phyloP scores from a whole-genome alignment of 2,888 invertebrate genomes.

The Pachydiplax longipennis region DNA sequence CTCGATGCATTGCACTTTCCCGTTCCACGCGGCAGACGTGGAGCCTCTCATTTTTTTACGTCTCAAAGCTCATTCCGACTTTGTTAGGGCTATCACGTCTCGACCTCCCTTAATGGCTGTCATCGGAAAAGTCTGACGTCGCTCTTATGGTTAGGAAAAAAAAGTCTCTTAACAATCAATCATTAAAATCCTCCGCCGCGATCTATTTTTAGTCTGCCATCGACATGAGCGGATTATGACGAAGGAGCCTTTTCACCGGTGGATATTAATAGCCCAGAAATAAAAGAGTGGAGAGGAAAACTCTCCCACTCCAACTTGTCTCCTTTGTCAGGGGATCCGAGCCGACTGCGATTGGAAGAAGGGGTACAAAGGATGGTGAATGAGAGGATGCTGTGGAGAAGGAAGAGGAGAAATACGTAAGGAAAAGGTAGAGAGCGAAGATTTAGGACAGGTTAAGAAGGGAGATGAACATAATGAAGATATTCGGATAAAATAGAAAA shows the following conservation, averaged over 20 bases:
- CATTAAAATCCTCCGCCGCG: not conserved
- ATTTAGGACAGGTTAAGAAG: too few species aligned
- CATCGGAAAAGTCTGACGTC: not conserved
- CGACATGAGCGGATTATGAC: not conserved
- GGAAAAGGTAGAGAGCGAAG: not conserved
- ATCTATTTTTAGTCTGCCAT: not conserved
- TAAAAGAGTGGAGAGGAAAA: not conserved
- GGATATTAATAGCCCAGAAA: not conserved
- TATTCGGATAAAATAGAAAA: too few species aligned
- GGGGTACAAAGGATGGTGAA: not conserved
- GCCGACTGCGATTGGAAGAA: not conserved
- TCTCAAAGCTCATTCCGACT: not conserved
- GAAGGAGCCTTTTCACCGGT: not conserved
- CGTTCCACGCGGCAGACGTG: not conserved
- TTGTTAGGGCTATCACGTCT: not conserved
- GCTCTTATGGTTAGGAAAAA: not conserved
- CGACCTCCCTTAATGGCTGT: not conserved
- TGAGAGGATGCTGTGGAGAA: not conserved
- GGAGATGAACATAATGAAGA: too few species aligned
- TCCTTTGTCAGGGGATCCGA: not conserved
- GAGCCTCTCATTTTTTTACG: not conserved
- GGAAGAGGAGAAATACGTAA: not conserved
- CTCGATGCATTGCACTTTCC: not conserved
- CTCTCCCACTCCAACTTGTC: not conserved
- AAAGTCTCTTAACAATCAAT: not conserved